These are phyloP conservation scores for Fratercula arctica DNA, from an alignment of 2,797 vertebrate species.

Conservation along the genomic window DNA sequence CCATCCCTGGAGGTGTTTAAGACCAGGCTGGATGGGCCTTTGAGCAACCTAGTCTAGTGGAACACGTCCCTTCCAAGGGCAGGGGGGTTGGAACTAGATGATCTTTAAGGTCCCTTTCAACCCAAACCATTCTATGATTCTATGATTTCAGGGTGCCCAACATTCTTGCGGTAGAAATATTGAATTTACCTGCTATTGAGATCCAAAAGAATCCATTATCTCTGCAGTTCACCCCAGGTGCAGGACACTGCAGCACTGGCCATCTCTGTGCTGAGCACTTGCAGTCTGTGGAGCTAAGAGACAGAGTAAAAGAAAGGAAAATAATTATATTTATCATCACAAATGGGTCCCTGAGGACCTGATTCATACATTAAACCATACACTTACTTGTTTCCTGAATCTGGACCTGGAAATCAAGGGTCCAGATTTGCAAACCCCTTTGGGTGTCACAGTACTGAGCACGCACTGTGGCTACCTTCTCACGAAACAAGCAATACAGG, in stretches of 20 bases:
- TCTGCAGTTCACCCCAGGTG: neutral
- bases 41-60: too few species aligned
- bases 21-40: too few species aligned
- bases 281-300: neutral
- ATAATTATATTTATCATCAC: neutral
- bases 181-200: neutral
- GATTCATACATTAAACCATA: neutral
- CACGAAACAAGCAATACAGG: fast-evolving
- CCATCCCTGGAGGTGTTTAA: too few species aligned
- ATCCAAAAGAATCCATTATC: neutral
- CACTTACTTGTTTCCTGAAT: neutral
- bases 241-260: neutral
- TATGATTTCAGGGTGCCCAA: neutral
- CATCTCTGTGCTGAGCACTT: neutral
- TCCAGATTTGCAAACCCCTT: neutral
- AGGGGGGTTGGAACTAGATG: too few species aligned
- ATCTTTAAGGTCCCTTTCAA: too few species aligned
- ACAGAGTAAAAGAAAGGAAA: neutral
- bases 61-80: too few species aligned
- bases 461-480: neutral
- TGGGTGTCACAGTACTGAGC: neutral
- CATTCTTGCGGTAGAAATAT: neutral
- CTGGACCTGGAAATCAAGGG: neutral
- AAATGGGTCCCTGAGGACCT: neutral
- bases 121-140: too few species aligned